A percentile compares a stretch with the other conserved stretches of the same genome.
Evolutionary conservation across 1,140 invertebrate genomes (phyloP).

Genomic region (Chironomus tepperi): DNA sequence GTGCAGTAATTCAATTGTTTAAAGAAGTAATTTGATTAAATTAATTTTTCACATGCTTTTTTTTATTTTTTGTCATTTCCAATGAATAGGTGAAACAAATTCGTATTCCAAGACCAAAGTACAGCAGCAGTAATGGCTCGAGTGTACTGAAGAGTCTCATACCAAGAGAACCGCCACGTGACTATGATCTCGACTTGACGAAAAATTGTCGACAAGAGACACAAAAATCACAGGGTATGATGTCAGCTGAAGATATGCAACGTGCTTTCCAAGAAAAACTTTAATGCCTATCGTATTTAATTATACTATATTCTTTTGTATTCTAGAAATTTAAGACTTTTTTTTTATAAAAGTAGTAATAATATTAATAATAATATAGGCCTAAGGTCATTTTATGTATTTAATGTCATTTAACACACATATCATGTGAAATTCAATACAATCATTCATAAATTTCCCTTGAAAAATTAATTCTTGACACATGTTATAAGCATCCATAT

Average conservation of each 20-base stretch:
- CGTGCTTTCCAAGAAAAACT: slow-evolving; percentile 5
- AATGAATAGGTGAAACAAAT: slow-evolving; percentile 18
- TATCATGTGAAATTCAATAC: not conserved
- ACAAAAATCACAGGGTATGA: not conserved
- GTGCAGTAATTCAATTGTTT: no score
- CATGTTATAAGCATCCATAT: no score
- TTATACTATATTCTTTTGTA: no score
- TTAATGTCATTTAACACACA: slow-evolving; percentile 2
- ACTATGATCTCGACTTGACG: slow-evolving; percentile 16
- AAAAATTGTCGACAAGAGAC: slow-evolving; percentile 15
- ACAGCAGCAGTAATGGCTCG: not conserved
- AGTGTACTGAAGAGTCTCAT: not conserved
- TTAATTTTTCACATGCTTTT: not conserved
- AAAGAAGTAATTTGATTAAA: no score
- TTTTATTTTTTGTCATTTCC: not conserved
- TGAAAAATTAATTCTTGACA: no score
- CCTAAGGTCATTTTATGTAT: slow-evolving; percentile 6
- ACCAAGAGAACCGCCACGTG: not conserved
- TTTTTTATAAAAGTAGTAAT: not conserved
- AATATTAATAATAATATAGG: not conserved
- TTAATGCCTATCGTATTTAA: not conserved
- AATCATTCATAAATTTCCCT: no score
- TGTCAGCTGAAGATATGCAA: not conserved
- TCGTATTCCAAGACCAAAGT: slow-evolving; percentile 15
- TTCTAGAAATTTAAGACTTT: not conserved